Evolutionary conservation across 2,888 invertebrate genomes (phyloP).

Genomic region (Agrochola litura): DNA sequence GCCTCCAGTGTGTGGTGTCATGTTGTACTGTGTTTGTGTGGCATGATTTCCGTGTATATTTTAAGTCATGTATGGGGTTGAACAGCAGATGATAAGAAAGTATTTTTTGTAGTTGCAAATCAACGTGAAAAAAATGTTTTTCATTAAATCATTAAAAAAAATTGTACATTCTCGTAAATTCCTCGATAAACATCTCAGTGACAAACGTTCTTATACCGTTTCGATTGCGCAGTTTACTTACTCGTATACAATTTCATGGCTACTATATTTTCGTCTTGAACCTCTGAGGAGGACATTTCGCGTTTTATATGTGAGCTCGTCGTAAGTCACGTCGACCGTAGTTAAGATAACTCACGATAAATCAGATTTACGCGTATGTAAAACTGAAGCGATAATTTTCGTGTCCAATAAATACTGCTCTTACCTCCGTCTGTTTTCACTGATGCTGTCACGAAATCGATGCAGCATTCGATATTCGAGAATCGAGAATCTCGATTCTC

Average conservation of each 20-base stretch:
- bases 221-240: conserved; percentile 52
- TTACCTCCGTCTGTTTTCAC: conserved; percentile 75
- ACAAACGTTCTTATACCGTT: conserved; percentile 39
- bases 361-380: conserved; percentile 77
- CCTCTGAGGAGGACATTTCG: conserved; percentile 68
- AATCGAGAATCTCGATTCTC: conserved; percentile 50
- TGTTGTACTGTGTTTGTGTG: background rate
- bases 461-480: conserved; percentile 60
- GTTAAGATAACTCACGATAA: conserved; percentile 78
- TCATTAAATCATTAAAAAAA: no score
- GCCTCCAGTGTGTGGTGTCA: conserved; percentile 9
- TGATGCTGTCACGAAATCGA: conserved; percentile 66
- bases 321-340: conserved; percentile 70
- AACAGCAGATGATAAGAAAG: no score
- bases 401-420: conserved; percentile 75
- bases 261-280: conserved; percentile 67
- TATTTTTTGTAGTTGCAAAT: background rate
- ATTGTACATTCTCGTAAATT: conserved; percentile 14
- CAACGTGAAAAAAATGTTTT: background rate
- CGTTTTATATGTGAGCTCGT: conserved; percentile 69
- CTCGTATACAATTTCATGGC: conserved; percentile 44
- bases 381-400: conserved; percentile 77
- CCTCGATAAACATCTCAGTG: conserved; percentile 43
- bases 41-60: conserved; percentile 10
- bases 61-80: background rate